Conservation (phyloP, 2,888 invertebrate genomes). For the Watsonalla cultraria region DNA sequence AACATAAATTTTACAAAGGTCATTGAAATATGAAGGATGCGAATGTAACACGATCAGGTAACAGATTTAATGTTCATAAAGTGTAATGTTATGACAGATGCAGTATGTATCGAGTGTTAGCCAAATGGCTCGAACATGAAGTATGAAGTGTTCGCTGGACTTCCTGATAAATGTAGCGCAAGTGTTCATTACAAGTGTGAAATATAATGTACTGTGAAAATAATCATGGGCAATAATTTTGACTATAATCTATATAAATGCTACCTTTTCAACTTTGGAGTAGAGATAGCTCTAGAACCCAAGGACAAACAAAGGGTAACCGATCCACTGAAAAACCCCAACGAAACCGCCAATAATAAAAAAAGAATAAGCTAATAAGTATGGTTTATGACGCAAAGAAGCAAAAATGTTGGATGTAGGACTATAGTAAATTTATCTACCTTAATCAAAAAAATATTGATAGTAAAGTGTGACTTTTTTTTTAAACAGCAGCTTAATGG, state of each 20-base stretch:
- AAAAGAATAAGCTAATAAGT: no score
- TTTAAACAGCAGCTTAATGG: no score
- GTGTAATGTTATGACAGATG: slow-evolving; percentile 66
- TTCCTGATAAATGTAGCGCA: slow-evolving; percentile 61
- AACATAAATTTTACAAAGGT: slow-evolving; percentile 16
- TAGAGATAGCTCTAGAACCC: no score
- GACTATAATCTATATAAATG: background rate
- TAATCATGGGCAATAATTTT: background rate
- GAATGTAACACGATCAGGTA: slow-evolving; percentile 15
- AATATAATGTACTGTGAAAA: background rate
- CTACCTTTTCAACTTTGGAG: no score
- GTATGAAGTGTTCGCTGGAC: slow-evolving; percentile 28
- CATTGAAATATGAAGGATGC: slow-evolving; percentile 29
- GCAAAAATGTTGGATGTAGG: no score
- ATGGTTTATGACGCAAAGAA: no score
- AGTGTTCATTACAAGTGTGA: slow-evolving; percentile 35
- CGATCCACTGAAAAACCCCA: no score
- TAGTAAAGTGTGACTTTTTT: no score
- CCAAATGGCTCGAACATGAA: slow-evolving; percentile 60
- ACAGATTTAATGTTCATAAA: slow-evolving; percentile 38
- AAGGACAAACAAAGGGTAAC: no score
- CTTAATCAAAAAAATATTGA: no score
- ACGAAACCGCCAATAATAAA: no score
- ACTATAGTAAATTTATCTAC: no score
- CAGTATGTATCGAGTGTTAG: slow-evolving; percentile 44